phyloP scores from a whole-genome alignment of 2,113 vertebrate species.

The Azemiops feae region DNA sequence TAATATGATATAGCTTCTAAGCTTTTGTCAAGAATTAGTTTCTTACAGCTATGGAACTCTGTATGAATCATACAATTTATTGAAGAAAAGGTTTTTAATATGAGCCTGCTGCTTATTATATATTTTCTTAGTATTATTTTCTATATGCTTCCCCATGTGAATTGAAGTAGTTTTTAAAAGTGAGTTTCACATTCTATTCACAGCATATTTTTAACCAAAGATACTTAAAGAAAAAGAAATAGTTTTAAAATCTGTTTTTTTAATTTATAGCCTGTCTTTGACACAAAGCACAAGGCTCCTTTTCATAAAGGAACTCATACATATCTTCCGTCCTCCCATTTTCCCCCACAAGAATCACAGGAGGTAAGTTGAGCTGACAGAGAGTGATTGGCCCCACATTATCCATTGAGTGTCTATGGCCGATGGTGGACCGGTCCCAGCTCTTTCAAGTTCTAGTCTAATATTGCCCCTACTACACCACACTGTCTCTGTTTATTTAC shows the following conservation, averaged over 20 bases:
- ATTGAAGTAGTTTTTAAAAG: conserved; percentile 1
- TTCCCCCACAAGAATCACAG: background rate
- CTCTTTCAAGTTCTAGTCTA: background rate
- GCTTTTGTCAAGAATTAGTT: conserved; percentile 37
- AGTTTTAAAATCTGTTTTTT: background rate
- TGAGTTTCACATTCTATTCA: conserved; percentile 2
- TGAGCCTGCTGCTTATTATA: background rate
- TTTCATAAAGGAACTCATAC: background rate
- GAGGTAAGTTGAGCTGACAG: background rate
- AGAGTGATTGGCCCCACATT: background rate
- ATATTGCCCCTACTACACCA: background rate
- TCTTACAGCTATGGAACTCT: conserved; percentile 26
- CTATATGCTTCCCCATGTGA: background rate
- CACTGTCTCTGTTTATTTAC: background rate
- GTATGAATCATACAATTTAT: conserved; percentile 8
- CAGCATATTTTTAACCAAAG: background rate
- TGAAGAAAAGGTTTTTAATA: conserved; percentile 2
- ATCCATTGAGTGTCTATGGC: background rate
- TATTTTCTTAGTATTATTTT: background rate
- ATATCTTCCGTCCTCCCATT: background rate
- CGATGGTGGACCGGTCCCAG: background rate
- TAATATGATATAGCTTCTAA: conserved; percentile 41
- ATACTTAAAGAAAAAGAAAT: background rate
- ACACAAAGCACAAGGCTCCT: background rate
- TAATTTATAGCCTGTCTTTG: background rate